These are phyloP conservation scores for Luffia ferchaultella DNA, from an alignment of 2,888 invertebrate genomes.

Conservation along the genomic window DNA sequence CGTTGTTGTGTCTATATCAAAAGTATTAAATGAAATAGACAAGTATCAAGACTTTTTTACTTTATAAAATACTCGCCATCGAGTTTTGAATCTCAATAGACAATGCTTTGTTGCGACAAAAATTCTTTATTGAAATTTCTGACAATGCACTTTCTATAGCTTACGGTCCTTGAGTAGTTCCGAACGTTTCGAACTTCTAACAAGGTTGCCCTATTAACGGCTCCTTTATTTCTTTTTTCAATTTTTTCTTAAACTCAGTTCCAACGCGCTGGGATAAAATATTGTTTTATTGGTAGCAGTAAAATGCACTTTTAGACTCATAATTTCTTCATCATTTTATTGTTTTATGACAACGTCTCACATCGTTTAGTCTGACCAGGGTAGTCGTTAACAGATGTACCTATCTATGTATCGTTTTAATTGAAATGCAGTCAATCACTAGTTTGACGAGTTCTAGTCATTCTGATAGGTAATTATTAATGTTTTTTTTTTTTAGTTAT, in stretches of 20 bases:
- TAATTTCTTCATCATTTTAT: slow-evolving; percentile 51
- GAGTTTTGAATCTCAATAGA: neutral
- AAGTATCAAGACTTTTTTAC: neutral
- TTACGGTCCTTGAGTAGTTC: slow-evolving; percentile 47
- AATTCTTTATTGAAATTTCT: slow-evolving; percentile 32
- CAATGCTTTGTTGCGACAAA: slow-evolving; percentile 40
- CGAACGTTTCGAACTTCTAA: slow-evolving; percentile 32
- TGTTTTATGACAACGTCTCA: slow-evolving; percentile 35
- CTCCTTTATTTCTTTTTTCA: neutral
- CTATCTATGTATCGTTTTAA: too few species aligned
- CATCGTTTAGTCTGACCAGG: slow-evolving; percentile 23
- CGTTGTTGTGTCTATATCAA: too few species aligned
- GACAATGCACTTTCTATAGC: slow-evolving; percentile 40
- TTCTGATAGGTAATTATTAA: too few species aligned
- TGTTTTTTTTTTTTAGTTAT: too few species aligned
- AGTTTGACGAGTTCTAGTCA: too few species aligned
- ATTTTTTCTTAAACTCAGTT: slow-evolving; percentile 3
- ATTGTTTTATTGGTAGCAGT: slow-evolving; percentile 52
- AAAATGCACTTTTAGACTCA: slow-evolving; percentile 38
- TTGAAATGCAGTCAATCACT: too few species aligned
- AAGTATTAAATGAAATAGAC: too few species aligned
- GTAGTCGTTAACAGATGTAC: neutral
- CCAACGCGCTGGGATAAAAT: slow-evolving; percentile 48
- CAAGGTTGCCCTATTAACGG: slow-evolving; percentile 30
- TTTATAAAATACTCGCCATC: neutral